A percentile compares a stretch with the other conserved stretches of the same genome.
These are phyloP conservation scores for Danio choprae DNA, from an alignment of 2,797 vertebrate genomes.

Conservation along the genomic window DNA sequence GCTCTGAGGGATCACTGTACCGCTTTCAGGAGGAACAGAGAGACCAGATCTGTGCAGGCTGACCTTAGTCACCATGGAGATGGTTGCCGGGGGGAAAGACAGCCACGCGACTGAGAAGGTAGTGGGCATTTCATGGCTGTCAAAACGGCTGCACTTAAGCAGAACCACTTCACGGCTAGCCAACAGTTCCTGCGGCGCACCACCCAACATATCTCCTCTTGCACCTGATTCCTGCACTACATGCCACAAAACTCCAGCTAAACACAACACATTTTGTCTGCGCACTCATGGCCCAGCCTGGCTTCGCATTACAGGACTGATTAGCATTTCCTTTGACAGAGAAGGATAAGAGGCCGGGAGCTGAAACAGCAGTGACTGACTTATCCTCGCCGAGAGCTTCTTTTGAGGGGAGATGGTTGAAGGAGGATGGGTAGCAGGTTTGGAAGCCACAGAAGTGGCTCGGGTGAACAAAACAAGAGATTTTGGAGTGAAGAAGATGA, in stretches of 20 bases:
- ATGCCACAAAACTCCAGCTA: neutral
- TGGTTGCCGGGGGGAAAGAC: slow-evolving; percentile 62
- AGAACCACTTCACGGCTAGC: slow-evolving; percentile 22
- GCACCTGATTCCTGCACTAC: slow-evolving; percentile 24
- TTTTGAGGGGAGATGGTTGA: slow-evolving; percentile 62
- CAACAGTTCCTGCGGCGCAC: slow-evolving; percentile 19
- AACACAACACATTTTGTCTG: neutral
- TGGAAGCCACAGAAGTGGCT: slow-evolving; percentile 23
- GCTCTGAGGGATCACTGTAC: slow-evolving; percentile 29
- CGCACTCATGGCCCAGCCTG: neutral
- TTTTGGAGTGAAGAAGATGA: slow-evolving; percentile 23
- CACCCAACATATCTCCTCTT: neutral
- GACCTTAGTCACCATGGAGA: slow-evolving; percentile 62
- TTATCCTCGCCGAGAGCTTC: slow-evolving; percentile 77
- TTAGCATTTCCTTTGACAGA: slow-evolving; percentile 53
- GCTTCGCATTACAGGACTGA: slow-evolving; percentile 28
- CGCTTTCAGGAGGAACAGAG: slow-evolving; percentile 34
- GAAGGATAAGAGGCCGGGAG: slow-evolving; percentile 57
- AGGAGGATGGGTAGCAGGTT: slow-evolving; percentile 1
- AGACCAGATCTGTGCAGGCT: slow-evolving; percentile 61
- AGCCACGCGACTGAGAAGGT: slow-evolving; percentile 74
- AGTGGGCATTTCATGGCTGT: slow-evolving; percentile 79
- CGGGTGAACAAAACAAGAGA: slow-evolving; percentile 2
- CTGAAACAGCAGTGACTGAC: slow-evolving; percentile 81
- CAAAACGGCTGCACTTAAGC: slow-evolving; percentile 53